phyloP scores from a whole-genome alignment of 2,113 vertebrate genomes.

The Ctenomys sociabilis region DNA sequence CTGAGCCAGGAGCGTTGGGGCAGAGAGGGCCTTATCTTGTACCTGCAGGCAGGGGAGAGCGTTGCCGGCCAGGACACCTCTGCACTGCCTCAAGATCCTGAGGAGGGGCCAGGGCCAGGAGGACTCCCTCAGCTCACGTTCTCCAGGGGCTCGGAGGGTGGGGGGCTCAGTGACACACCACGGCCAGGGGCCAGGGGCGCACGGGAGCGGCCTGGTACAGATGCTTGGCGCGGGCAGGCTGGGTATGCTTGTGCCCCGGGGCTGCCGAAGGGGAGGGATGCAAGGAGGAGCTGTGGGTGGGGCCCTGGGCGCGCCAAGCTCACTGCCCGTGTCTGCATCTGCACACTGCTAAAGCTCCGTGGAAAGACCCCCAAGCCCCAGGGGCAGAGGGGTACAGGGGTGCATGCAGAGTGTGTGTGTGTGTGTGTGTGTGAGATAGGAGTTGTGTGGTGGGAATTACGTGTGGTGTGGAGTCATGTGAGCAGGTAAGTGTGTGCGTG shows the following conservation, averaged over 20 bases:
- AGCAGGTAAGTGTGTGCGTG: no score
- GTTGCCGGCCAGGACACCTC: rapidly evolving
- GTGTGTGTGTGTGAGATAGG: not conserved
- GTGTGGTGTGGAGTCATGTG: not conserved
- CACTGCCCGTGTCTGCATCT: rapidly evolving
- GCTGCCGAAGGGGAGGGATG: not conserved
- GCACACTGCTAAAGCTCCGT: rapidly evolving
- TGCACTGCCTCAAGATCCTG: not conserved
- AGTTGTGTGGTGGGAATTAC: not conserved
- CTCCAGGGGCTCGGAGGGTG: not conserved
- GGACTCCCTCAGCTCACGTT: not conserved
- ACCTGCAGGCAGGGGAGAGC: no score
- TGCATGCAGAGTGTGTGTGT: rapidly evolving
- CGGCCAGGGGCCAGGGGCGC: not conserved
- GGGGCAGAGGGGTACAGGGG: rapidly evolving
- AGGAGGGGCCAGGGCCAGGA: not conserved
- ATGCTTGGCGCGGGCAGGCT: rapidly evolving
- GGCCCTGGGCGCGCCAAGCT: rapidly evolving
- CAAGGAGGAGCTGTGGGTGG: no score
- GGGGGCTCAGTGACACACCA: no score
- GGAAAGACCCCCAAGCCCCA: rapidly evolving
- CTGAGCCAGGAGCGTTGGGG: rapidly evolving
- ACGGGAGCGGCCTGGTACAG: not conserved
- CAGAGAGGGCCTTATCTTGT: not conserved
- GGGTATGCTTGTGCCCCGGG: rapidly evolving